Evolutionary conservation across 2,797 vertebrate genomes (phyloP), one percentile per base, ranked within the genome.

Genomic region (Miopithecus talapoin): DNA sequence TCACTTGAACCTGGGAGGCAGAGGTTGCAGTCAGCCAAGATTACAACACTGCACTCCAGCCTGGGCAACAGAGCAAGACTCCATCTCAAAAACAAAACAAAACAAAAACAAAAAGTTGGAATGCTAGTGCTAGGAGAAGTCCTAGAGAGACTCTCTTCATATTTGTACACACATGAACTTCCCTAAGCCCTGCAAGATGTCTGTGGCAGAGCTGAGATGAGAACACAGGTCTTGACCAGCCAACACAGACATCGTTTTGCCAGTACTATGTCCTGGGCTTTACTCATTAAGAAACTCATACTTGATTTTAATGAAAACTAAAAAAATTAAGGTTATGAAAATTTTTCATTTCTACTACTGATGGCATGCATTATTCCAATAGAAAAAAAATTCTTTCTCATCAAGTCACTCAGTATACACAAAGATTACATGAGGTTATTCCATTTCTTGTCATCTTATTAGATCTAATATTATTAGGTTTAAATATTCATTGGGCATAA

Each of bases 221-320:
- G 39, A 33, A 39, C 2, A 0, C 0, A 2, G 30, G 11, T 30
- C 26, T 33, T 48, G 33, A 9, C n/a, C 88, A 14, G 61, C 22
- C 14, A 4, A 21, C 1, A 11, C 12, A 64, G 48, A 50, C n/a
- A 61, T 36, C 41, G 21, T 48, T 53, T 85, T 6, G 2, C 46
- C n/a, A 17, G 9, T 11, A 7, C 39, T 3, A 1, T 8, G 21
- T 83, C 74, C 33, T 79, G 7, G 19, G 17, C 19, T 30, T 39
- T 41, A 33, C 33, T 78, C 68, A 28, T 28, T 39, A 55, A 81
- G 26, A 50, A 70, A 28, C 11, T 6, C n/a, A n/a, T 12, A 10
- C 8, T 80, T 55, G 48, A 39, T 64, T 81, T 92, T 81, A 84
- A 46, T 7, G 50, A 75, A 19, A 41, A 48, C 41, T 36, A 78